Base-by-base conservation (phyloP, 2,888 invertebrate species). In the Euproctis similis region DNA sequence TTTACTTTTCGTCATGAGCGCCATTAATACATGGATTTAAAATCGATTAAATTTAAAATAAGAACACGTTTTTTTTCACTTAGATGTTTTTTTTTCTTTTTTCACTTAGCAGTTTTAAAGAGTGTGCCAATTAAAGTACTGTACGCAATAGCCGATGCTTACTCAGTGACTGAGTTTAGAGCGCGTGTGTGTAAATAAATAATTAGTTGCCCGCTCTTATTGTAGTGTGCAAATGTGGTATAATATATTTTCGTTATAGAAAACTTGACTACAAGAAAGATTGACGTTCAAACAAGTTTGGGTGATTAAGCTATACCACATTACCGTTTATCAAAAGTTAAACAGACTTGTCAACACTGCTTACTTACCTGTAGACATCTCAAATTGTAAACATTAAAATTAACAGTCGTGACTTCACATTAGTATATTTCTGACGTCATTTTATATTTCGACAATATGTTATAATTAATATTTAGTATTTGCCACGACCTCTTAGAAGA, bases 1-100 rank as follows among this genome's bases (percentile, higher is more conserved):
- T 59, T 75, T 81, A 70, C 69, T 78, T 72, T 74, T 81, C 59
- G 32, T 37, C 46, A 45, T 42, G 21, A 36, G 34, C 34, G 28
- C 33, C 29, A 12, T 23, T 28, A 28, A 12, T 23, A 10, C 28
- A 21, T 12, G n/a, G 16, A 31, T 14, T 9, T 13, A 10, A n/a
- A 21, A n/a, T 21, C 6, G 10, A 21, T 6, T 19, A 19, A 3
- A 27, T 5, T 24, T 17, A 12, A 19, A 31, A 23, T 24, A n/a
- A 13, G n/a, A 24, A 24, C 11, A 23, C 26, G 14, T 21, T 25
- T n/a, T 17, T 36, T 24, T 23, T 24, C 17, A 10, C 30, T 33
- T 21, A 28, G 50, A 45, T 57, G n/a, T n/a, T n/a, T n/a, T 64
- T 52, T 53, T 39, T 42, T 42, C 14, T 14, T 14, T 4, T 14